Evolutionary conservation across 2,888 invertebrate genomes (phyloP).

Genomic region (Amiota mariae): DNA sequence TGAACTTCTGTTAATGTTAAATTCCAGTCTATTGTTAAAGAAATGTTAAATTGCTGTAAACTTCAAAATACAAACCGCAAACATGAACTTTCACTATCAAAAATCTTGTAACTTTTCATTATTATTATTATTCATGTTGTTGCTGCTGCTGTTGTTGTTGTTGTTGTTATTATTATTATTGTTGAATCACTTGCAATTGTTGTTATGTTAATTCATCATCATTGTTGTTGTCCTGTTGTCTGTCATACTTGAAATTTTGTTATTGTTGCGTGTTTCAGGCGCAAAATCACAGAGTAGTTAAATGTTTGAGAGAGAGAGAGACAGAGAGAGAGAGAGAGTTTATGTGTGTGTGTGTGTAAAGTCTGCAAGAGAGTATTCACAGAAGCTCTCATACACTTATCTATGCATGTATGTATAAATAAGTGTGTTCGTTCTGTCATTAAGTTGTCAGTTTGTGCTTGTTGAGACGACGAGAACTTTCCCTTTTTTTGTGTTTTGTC

Average conservation of each 20-base stretch:
- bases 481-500: constrained; percentile 17
- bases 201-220: no score
- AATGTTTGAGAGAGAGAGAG: constrained; percentile 2
- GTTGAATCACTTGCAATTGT: no score
- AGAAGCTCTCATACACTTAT: not conserved
- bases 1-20: not conserved
- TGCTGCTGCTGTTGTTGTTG: constrained; percentile 29
- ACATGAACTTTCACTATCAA: constrained; percentile 57
- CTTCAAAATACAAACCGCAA: constrained; percentile 52
- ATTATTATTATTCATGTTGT: constrained; percentile 18
- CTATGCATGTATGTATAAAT: not conserved
- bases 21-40: not conserved
- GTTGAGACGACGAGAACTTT: constrained; percentile 23
- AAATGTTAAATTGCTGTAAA: constrained; percentile 49
- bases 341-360: no score
- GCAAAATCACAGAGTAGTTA: not conserved
- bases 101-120: constrained; percentile 33
- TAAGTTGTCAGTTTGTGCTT: constrained; percentile 32
- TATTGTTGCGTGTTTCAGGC: constrained; percentile 47
- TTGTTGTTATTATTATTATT: constrained; percentile 9
- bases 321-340: constrained; percentile 10
- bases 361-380: not conserved
- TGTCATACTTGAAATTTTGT: constrained; percentile 62
- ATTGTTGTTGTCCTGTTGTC: constrained; percentile 28
- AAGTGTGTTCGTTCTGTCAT: constrained; percentile 29